Base-by-base conservation (phyloP, 2,113 vertebrate species). In the Columba janthina region DNA sequence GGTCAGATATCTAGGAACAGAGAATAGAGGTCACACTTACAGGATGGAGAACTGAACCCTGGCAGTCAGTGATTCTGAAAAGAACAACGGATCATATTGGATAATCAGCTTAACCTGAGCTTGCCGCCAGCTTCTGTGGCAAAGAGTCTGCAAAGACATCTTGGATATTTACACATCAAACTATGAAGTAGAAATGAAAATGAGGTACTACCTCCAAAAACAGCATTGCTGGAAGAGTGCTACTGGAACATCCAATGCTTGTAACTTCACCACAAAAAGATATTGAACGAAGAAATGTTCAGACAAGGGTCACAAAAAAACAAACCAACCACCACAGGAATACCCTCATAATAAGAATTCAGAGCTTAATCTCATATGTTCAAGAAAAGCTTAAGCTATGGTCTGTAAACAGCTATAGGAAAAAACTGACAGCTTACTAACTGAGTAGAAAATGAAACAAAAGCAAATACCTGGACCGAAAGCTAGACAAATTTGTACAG, bases 11-110 rank as follows among this genome's bases (percentile, higher is more conserved):
- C 88, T 15, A 93, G 42, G 48, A 89, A 93, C 32, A 92, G 22
- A 89, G 70, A 89, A 64, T 0, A 84, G 70, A 91, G 61, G 78
- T 88, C 77, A 65, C 70, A 89, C 81, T 88, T 72, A 82, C 44
- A 94, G 81, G 60, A 94, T 53, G 88, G 46, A 94, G 81, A 86
- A 96, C 38, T 83, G 91, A 91, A 82, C 64, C 89, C 87, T 96
- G 78, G 62, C 61, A 95, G 78, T 88, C 77, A 93, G 74, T 67
- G 78, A 90, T 51, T 94, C 93, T 85, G 85, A 83, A 93, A 96
- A 88, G 91, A 96, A 91, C 78, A 91, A 94, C 42, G 84, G 66
- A 79, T 95, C 85, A 89, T 15, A 82, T 0, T 70, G 81, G 71
- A 89, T 85, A 88, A 88, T 51, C 75, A 64, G 32, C 75, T 90